A percentile compares a stretch with the other conserved stretches of the same genome.
These are phyloP conservation scores for Poecile montanus DNA, from an alignment of 2,797 vertebrate genomes.

Conservation along the genomic window DNA sequence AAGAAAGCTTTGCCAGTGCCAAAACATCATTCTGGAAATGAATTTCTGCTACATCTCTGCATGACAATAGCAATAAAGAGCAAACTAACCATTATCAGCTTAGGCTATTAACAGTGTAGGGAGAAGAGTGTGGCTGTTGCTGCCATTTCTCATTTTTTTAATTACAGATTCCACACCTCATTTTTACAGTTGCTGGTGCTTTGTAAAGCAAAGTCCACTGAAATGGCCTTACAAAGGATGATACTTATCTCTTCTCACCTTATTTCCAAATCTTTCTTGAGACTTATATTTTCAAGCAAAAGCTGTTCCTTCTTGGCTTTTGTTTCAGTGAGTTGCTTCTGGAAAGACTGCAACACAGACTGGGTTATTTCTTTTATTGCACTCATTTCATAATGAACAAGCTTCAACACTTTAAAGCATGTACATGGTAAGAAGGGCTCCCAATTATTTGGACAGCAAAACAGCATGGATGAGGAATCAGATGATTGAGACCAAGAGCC, in stretches of 20 bases:
- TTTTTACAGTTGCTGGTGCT: not conserved
- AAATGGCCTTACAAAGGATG: not conserved
- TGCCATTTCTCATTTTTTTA: not conserved
- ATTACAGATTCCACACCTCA: not conserved
- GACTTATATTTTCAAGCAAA: conserved; percentile 75
- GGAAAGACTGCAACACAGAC: conserved; percentile 78
- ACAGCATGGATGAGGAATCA: not conserved
- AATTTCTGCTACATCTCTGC: not conserved
- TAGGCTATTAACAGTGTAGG: not conserved
- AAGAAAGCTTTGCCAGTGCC: not conserved
- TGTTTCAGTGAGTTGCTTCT: conserved; percentile 81
- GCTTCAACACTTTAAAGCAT: not conserved
- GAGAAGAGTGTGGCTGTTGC: not conserved
- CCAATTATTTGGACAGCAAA: not conserved
- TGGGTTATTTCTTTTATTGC: conserved; percentile 13
- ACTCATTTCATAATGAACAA: not conserved
- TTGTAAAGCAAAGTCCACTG: not conserved
- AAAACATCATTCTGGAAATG: not conserved
- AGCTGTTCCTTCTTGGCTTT: conserved; percentile 78
- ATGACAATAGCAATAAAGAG: not conserved
- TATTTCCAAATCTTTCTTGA: conserved; percentile 82
- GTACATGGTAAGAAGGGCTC: not conserved
- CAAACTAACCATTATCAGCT: not conserved
- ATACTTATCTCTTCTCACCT: conserved; percentile 75
- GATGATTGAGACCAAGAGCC: not conserved